Evolutionary conservation across 2,888 invertebrate species (phyloP), one percentile per base, ranked within the genome.

Genomic region (Phaonia tiefii): DNA sequence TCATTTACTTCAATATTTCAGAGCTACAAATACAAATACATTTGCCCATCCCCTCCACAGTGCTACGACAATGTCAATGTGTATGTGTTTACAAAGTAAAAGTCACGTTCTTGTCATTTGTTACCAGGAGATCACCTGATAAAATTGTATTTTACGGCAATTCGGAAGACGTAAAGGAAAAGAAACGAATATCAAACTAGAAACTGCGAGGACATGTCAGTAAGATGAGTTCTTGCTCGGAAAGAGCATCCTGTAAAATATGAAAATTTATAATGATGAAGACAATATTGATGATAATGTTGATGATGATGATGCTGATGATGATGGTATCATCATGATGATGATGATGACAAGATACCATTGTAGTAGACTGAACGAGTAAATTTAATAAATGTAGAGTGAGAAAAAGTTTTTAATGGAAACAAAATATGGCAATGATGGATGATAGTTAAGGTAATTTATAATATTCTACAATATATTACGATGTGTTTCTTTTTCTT

Each of bases 81-180:
- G n/a, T 65, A 56, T 49, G 63, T 60, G 44, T 39, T 72, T 74
- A 79, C 79, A 84, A 84, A 84, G 85, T 85, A 77, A 82, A 82
- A 86, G 86, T 87, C 87, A 87, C 88, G 88, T 87, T 85, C 73
- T 39, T 81, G 85, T 84, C 85, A 88, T 87, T 88, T 88, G 85
- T 86, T 85, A 83, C 83, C 80, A 69, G 75, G 81, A 84, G 85
- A 85, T 85, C 85, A 84, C 83, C 84, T 83, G 84, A 80, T 83
- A 82, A 82, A 78, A 80, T 82, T 78, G 60, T 56, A 72, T 78
- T 80, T 81, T 78, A 81, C 72, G 31, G 46, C 63, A 77, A 77
- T 63, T 11, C 58, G 31, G 13, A 44, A 15, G 46, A 31, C n/a
- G n/a, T n/a, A n/a, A n/a, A n/a, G n/a, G n/a, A n/a, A n/a, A n/a